Base-by-base conservation (phyloP, 2,797 vertebrate genomes). In the Anguilla megastoma region DNA sequence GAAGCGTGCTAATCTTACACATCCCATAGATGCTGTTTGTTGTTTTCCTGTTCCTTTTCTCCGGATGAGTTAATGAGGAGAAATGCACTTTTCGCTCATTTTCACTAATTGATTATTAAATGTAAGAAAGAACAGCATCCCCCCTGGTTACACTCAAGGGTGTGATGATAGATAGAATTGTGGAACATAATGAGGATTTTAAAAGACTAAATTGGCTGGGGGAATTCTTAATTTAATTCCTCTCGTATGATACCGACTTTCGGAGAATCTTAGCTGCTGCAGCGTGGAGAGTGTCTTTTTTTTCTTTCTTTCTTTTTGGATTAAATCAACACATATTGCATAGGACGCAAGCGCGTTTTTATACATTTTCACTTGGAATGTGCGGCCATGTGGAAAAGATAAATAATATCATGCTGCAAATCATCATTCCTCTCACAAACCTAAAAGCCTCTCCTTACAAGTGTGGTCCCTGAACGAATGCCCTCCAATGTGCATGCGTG, bases 91-190 rank as follows among this genome's bases (percentile, higher is more conserved):
- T 95, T 95, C 95, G 93, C 89, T 94, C 91, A 92, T 93, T 91
- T 93, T 30, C 92, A 92, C 92, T 95, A 95, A 96, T 94, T 95
- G 94, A 95, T 95, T 94, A 92, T 91, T 94, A 94, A 90, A 91
- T 93, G 93, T 94, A 93, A 76, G 92, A 93, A 94, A 93, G 92
- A 94, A 92, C 88, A 87, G 84, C 86, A 91, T 90, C 90, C 90
- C 89, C 92, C 88, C 88, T 85, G 86, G 89, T 89, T 94, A 91
- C 94, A 94, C 95, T 30, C 54, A 94, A 94, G 94, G 93, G 91
- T 91, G 92, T 48, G 52, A 90, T 94, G 93, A 95, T 94, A 93
- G 93, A 95, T 94, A 93, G 93, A 94, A 93, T 93, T 92, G 91
- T 83, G 27, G 86, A 88, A 93, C 90, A 91, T 95, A 95, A 96